A percentile compares a stretch with the other conserved stretches of the same genome.
Evolutionary conservation across 2,113 vertebrate genomes (phyloP).

Genomic region (Indri indri): DNA sequence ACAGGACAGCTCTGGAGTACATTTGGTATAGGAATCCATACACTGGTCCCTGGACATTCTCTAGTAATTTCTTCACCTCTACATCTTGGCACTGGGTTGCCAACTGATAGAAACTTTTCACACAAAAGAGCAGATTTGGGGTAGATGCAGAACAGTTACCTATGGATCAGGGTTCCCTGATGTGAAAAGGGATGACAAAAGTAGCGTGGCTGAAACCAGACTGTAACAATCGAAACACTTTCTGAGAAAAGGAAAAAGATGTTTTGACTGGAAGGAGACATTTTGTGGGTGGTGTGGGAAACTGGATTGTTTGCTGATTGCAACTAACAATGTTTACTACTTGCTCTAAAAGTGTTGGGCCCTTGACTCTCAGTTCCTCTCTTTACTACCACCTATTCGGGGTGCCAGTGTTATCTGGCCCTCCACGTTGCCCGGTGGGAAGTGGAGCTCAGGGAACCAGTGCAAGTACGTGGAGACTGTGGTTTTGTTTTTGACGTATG

Average conservation of each 20-base stretch:
- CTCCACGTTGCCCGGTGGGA: not conserved
- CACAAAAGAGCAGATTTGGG: not conserved
- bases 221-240: not conserved
- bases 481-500: not conserved
- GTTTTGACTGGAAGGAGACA: not conserved
- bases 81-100: not conserved
- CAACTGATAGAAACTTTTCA: not conserved
- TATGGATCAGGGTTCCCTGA: not conserved
- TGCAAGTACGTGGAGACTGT: not conserved
- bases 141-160: not conserved
- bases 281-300: not conserved
- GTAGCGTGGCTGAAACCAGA: not conserved
- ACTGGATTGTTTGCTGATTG: not conserved
- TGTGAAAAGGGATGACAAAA: not conserved
- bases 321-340: not conserved
- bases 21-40: not conserved
- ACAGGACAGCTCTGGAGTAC: not conserved
- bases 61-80: not conserved
- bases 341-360: not conserved
- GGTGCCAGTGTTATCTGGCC: not conserved
- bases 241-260: not conserved
- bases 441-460: not conserved
- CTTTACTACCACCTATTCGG: not conserved
- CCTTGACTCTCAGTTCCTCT: not conserved
- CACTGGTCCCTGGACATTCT: not conserved